Conservation (phyloP, 2,888 invertebrate genomes). For the Melinaea marsaeus region DNA sequence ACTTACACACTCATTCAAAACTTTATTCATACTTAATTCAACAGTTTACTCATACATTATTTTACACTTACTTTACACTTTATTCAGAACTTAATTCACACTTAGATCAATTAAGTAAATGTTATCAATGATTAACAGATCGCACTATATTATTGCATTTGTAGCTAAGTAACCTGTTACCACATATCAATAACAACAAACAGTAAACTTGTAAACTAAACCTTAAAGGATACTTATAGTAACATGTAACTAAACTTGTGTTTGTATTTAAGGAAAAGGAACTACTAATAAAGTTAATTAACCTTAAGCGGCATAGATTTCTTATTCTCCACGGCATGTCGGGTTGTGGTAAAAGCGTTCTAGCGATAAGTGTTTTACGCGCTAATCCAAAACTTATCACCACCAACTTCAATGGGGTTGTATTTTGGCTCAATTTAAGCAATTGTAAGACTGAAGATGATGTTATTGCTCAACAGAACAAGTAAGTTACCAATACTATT, state of each 20-base stretch:
- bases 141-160: no score
- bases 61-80: no score
- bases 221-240: background rate
- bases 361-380: conserved; percentile 79
- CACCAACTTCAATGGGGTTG: conserved; percentile 72
- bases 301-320: conserved; percentile 74
- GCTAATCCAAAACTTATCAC: conserved; percentile 70
- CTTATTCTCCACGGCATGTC: conserved; percentile 84
- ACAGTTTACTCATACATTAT: no score
- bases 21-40: background rate
- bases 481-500: conserved; percentile 46
- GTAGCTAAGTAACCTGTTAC: background rate
- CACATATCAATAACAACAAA: background rate
- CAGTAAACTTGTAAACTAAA: background rate
- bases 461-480: conserved; percentile 64
- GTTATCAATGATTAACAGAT: no score
- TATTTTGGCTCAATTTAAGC: conserved; percentile 78
- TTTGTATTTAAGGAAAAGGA: conserved; percentile 61
- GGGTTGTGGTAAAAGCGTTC: conserved; percentile 85
- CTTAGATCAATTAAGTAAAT: background rate
- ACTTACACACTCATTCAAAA: no score
- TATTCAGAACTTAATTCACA: background rate
- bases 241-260: background rate
- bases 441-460: conserved; percentile 72
- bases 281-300: conserved; percentile 65